Evolutionary conservation across 2,888 invertebrate genomes (phyloP).

Genomic region (Lamproptera curius): DNA sequence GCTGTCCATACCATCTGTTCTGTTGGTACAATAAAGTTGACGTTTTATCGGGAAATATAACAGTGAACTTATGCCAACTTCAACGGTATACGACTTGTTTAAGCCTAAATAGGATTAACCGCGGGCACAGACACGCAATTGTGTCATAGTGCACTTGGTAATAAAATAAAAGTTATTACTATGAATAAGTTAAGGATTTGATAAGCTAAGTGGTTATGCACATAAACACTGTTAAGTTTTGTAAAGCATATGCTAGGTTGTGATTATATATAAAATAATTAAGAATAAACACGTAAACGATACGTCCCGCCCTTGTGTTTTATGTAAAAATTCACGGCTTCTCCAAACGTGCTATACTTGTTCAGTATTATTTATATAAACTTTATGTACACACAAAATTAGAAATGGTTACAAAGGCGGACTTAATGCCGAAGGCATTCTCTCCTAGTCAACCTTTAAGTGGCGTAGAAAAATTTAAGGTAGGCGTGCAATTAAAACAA

Average conservation of each 20-base stretch:
- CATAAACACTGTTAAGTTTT: neutral
- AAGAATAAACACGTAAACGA: too few species aligned
- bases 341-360: too few species aligned
- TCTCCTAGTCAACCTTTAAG: too few species aligned
- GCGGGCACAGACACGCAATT: slow-evolving; percentile 5
- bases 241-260: neutral
- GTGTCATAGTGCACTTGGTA: slow-evolving; percentile 9
- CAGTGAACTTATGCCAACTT: slow-evolving; percentile 11
- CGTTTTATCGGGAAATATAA: slow-evolving; percentile 16
- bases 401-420: too few species aligned
- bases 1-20: slow-evolving; percentile 5
- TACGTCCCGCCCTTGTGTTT: too few species aligned
- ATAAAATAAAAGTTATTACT: slow-evolving; percentile 13
- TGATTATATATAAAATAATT: too few species aligned
- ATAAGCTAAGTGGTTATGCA: slow-evolving; percentile 1
- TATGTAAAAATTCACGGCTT: too few species aligned
- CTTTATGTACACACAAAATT: too few species aligned
- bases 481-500: too few species aligned
- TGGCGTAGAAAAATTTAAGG: too few species aligned
- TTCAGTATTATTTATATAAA: too few species aligned
- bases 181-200: slow-evolving; percentile 6
- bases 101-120: slow-evolving; percentile 20
- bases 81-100: slow-evolving; percentile 5
- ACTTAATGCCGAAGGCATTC: too few species aligned
- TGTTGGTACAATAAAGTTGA: slow-evolving; percentile 8